phyloP scores from a whole-genome alignment of 2,113 vertebrate genomes.

The Perognathus longimembris region DNA sequence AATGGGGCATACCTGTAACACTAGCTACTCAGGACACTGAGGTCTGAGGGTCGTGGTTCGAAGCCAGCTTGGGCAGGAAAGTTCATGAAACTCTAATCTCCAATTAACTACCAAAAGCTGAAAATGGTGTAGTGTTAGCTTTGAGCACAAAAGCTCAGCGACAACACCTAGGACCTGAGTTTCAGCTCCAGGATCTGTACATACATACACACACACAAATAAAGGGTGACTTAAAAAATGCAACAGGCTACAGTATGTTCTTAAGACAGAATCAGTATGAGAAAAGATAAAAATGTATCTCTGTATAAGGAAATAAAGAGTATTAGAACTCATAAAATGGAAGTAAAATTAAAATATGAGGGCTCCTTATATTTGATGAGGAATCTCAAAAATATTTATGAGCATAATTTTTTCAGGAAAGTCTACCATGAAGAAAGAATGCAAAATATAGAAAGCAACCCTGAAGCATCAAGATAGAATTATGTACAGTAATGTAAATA shows the following conservation, averaged over 20 bases:
- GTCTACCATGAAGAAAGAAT: not conserved
- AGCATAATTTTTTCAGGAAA: not conserved
- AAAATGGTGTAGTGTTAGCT: too few species aligned
- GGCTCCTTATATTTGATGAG: not conserved
- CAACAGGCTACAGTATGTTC: not conserved
- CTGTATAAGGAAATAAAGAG: not conserved
- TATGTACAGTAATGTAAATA: not conserved
- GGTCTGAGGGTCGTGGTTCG: too few species aligned
- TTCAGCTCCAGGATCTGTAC: too few species aligned
- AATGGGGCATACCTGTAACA: not conserved
- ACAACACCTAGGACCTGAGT: too few species aligned
- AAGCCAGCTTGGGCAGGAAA: too few species aligned
- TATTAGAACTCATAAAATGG: not conserved
- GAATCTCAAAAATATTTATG: not conserved
- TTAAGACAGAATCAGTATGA: not conserved
- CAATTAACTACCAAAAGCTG: too few species aligned
- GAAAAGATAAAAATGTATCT: not conserved
- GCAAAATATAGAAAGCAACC: not conserved
- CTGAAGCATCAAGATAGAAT: not conserved
- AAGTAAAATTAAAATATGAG: not conserved
- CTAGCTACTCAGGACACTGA: too few species aligned
- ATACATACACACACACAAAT: too few species aligned
- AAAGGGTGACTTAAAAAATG: too few species aligned
- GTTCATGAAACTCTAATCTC: too few species aligned
- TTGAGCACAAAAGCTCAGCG: too few species aligned